Evolutionary conservation across 2,797 vertebrate species (phyloP).

Genomic region (Sebastes wilsoni): DNA sequence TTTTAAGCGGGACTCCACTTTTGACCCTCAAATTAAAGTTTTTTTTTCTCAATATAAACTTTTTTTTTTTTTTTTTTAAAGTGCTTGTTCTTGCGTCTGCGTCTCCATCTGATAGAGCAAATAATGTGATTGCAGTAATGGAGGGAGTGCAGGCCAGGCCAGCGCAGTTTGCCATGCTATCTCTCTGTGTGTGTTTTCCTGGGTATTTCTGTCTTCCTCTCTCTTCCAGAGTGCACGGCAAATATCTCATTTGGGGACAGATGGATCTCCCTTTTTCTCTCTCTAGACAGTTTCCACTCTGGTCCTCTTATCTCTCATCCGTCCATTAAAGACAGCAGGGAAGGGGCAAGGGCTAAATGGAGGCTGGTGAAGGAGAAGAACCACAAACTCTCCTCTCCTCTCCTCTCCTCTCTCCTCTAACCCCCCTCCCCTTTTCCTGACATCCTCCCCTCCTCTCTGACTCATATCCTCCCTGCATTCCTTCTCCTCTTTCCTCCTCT

Average conservation of each 20-base stretch:
- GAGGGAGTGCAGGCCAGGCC: background rate
- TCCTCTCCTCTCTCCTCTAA: background rate
- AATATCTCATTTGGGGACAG: conserved; percentile 33
- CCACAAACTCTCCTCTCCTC: conserved; percentile 10
- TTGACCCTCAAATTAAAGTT: conserved; percentile 41
- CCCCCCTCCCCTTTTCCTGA: conserved; percentile 28
- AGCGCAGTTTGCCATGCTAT: background rate
- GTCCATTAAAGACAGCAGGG: conserved; percentile 20
- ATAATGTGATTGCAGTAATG: conserved; percentile 35
- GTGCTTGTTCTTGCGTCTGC: background rate
- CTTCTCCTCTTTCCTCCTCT: conserved; percentile 40
- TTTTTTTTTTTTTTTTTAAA: background rate
- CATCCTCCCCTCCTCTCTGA: conserved; percentile 43
- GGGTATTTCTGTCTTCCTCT: conserved; percentile 9
- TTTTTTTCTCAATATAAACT: background rate
- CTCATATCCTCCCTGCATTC: conserved; percentile 63
- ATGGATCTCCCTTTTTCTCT: conserved; percentile 32
- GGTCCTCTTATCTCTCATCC: conserved; percentile 40
- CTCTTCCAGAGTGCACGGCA: background rate
- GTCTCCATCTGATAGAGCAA: conserved; percentile 22
- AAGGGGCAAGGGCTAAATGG: background rate
- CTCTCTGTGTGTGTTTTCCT: background rate
- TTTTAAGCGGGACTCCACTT: conserved; percentile 6
- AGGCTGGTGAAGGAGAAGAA: conserved; percentile 13
- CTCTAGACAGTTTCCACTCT: conserved; percentile 25